Conservation (phyloP, 2,797 vertebrate species). For the Dallia pectoralis region DNA sequence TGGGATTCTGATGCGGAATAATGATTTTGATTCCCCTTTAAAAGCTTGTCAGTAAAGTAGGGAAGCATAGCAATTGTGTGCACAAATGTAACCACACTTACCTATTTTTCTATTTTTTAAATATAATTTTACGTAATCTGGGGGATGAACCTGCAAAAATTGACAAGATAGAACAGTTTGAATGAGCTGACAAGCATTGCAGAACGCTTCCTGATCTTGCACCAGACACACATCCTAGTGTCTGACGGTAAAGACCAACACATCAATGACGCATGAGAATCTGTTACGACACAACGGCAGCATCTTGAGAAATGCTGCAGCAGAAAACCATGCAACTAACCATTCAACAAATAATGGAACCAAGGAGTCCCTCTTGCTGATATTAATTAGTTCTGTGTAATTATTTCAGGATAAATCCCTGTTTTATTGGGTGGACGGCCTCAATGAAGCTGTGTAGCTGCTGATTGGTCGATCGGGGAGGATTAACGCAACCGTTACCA, state of each 20-base stretch:
- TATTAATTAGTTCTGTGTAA: neutral
- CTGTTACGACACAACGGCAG: neutral
- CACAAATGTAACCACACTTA: neutral
- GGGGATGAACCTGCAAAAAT: neutral
- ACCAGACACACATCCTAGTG: neutral
- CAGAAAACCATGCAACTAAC: neutral
- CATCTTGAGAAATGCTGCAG: neutral
- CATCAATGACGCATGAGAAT: slow-evolving; percentile 6
- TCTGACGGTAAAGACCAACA: neutral
- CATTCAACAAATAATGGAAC: neutral
- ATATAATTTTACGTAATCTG: neutral
- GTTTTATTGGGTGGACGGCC: slow-evolving; percentile 1
- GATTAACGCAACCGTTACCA: neutral
- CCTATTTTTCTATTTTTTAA: neutral
- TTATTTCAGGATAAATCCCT: neutral
- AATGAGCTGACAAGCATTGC: neutral
- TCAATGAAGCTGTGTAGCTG: neutral
- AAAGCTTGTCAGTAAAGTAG: no score
- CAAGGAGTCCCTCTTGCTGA: neutral
- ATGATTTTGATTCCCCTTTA: no score
- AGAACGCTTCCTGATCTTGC: neutral
- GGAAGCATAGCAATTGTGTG: neutral
- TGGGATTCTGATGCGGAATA: no score
- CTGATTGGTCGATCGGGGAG: neutral
- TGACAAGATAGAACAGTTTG: neutral